Base-by-base conservation (phyloP, 2,888 invertebrate species). In the Ceramica pisi region DNA sequence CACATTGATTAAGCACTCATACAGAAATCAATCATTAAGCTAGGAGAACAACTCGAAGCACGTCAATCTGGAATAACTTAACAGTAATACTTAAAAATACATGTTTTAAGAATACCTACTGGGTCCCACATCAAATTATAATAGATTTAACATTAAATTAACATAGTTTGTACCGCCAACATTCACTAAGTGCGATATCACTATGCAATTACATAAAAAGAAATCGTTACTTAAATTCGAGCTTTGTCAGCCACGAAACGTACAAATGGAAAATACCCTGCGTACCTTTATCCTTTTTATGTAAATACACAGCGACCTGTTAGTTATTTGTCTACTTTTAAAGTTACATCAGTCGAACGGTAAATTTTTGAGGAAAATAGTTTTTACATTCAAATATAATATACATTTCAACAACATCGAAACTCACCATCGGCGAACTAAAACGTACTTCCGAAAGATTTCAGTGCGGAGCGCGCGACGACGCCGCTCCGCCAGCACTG, bases 21-120 rank as follows among this genome's bases (percentile, higher is more conserved):
- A 79, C 84, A 79, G 76, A 82, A 87, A 87, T 82, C 83, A 78
- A 86, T 85, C 83, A 83, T 83, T 84, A 86, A 83, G 81, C 87
- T 86, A 88, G 82, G 85, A 88, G 85, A 87, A 90, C 87, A 88
- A 90, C 91, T 88, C 92, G 90, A 91, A 92, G 91, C 92, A 90
- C 89, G 91, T 92, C 92, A 92, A 92, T 92, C 90, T 93, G 93
- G 93, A 95, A 94, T 93, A 95, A 94, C 93, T 94, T 94, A 95
- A 92, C 86, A 91, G 88, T 94, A 94, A 94, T 92, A 94, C 94
- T 94, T 94, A 94, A 88, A 91, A 90, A 92, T 93, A 93, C 90
- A 92, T 82, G 86, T 89, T 92, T 91, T 90, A 90, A 88, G 89
- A 93, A 92, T 93, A 94, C 87, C 94, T 94, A 95, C 92, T 92